Evolutionary conservation across 2,888 invertebrate genomes (phyloP), one percentile per base, ranked within the genome.

Genomic region (Cinara cedri): DNA sequence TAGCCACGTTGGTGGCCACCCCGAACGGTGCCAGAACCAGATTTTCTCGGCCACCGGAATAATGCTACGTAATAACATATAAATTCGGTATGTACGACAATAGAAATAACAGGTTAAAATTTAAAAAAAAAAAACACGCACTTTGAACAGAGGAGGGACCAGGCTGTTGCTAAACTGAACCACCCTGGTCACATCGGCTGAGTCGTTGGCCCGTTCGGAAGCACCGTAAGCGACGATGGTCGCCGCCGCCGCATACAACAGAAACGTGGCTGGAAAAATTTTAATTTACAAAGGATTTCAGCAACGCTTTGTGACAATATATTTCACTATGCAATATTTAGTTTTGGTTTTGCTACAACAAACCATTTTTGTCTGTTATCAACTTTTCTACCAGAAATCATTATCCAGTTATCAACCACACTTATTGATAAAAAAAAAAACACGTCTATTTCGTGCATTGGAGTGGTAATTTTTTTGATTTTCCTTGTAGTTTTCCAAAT

Each of bases 11-110:
- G n/a, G 83, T 83, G 0, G 84, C 83, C 46, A 84, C 81, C 10
- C 84, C 84, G 54, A 84, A 84, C 13, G 85, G 84, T 6, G 84
- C 83, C 66, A 84, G 82, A 10, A 84, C 83, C 60, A 84, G 81
- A 80, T 85, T 84, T n/a, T 84, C 83, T n/a, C 83, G 71, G 3
- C 83, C 83, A 3, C 75, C 78, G 13, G 83, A 82, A 54, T 83
- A 80, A 14, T 82, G 82, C 84, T 84, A 71, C 1, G 34, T 4
- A 34, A 66, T 11, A 2, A 55, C 13, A 21, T 11, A 1, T 19
- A n/a, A 1, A 54, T 19, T 19, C 9, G 8, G n/a, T 16, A 16
- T 26, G 1, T 34, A 60, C 16, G 26, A 60, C 1, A 24, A 26
- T 60, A 26, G 0, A 54, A 8, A 19, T n/a, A n/a, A 54, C 9